Percentiles rank a stretch among this genome's conserved stretches.
These are phyloP conservation scores for Campaea margaritaria DNA, from an alignment of 2,888 invertebrate genomes.

Conservation along the genomic window DNA sequence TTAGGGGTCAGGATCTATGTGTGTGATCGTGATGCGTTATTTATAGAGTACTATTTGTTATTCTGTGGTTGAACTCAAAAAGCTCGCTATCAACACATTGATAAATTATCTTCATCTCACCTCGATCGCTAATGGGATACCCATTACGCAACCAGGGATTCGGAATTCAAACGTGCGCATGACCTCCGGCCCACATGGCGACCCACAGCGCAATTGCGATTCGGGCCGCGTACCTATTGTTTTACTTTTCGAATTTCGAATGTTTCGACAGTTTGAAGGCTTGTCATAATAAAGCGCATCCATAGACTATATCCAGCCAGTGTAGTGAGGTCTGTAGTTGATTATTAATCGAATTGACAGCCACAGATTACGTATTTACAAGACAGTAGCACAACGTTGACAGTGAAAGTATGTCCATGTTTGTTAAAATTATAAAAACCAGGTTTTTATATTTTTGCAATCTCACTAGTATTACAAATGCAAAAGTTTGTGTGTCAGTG, in stretches of 20 bases:
- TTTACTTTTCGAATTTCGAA: constrained; percentile 72
- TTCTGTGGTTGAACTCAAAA: background rate
- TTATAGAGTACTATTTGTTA: too few species aligned
- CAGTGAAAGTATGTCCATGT: too few species aligned
- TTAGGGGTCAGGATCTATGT: too few species aligned
- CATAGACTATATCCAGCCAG: background rate
- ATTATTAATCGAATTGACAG: background rate
- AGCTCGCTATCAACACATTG: too few species aligned
- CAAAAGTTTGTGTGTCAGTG: too few species aligned
- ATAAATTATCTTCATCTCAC: constrained; percentile 12
- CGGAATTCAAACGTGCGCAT: constrained; percentile 62
- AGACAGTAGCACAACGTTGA: too few species aligned
- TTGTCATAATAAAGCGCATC: constrained; percentile 34
- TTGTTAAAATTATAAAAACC: too few species aligned
- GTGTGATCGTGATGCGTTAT: too few species aligned
- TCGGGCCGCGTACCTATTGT: constrained; percentile 79
- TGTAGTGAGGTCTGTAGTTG: constrained; percentile 4
- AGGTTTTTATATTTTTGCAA: too few species aligned
- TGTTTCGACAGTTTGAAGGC: constrained; percentile 49
- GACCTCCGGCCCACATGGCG: constrained; percentile 82
- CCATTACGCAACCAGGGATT: constrained; percentile 44
- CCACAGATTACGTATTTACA: too few species aligned
- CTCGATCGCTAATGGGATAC: constrained; percentile 28
- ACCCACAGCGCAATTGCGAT: constrained; percentile 79
- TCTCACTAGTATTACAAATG: too few species aligned